Percentiles rank a stretch among this genome's conserved stretches.
These are phyloP conservation scores for Myotis vivesi DNA, from an alignment of 2,797 vertebrate species.

Conservation along the genomic window DNA sequence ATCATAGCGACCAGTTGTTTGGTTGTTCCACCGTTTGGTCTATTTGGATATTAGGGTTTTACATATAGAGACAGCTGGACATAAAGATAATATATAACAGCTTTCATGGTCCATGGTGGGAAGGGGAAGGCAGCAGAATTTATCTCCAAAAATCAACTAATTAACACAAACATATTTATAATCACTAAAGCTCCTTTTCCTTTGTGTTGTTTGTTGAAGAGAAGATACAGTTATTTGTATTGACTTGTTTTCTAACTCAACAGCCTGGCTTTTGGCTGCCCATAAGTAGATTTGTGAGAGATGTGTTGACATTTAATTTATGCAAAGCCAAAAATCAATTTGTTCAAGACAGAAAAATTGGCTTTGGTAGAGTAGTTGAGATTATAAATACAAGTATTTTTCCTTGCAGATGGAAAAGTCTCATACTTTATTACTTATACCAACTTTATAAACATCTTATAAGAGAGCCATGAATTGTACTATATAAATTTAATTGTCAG, in stretches of 20 bases:
- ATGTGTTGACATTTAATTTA: conserved; percentile 74
- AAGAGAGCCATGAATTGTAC: background rate
- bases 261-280: conserved; percentile 3
- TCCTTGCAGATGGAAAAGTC: conserved; percentile 7
- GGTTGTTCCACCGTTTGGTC: no score
- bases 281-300: conserved; percentile 50
- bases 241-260: conserved; percentile 53
- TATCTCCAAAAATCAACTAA: conserved; percentile 51
- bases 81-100: conserved; percentile 1
- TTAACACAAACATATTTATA: conserved; percentile 21
- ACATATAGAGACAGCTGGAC: background rate
- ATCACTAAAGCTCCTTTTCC: conserved; percentile 20
- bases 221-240: conserved; percentile 51
- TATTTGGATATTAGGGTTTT: no score
- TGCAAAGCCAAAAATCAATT: conserved; percentile 70
- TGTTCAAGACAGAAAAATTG: conserved; percentile 62
- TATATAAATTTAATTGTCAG: background rate
- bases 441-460: conserved; percentile 33
- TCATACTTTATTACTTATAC: conserved; percentile 26
- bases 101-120: background rate
- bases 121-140: background rate
- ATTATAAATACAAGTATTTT: conserved; percentile 56
- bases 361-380: conserved; percentile 50
- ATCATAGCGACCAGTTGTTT: no score
- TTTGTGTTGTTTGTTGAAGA: conserved; percentile 62